These are phyloP conservation scores for Ctenodactylus gundi DNA, from an alignment of 2,113 vertebrate genomes.

Conservation along the genomic window DNA sequence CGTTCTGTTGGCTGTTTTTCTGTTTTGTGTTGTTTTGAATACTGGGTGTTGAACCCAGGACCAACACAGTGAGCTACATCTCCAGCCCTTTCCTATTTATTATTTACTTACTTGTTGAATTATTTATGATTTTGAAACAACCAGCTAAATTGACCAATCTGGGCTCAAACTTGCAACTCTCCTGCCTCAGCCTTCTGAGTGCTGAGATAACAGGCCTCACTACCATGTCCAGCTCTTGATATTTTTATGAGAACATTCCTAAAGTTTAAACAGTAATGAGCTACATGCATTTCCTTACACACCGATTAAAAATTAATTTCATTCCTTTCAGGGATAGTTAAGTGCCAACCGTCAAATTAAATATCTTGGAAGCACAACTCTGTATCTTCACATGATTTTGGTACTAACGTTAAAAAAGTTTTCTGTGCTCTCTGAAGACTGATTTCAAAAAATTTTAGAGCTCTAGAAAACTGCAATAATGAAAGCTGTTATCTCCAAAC, in stretches of 20 bases:
- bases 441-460: background rate
- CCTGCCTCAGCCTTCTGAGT: background rate
- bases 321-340: background rate
- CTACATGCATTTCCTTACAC: background rate
- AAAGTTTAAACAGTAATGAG: background rate
- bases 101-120: too few relatives aligned
- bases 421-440: background rate
- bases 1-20: too few relatives aligned
- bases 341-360: background rate
- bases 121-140: too few relatives aligned
- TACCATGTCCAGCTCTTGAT: background rate
- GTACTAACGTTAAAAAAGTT: background rate
- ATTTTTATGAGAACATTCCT: background rate
- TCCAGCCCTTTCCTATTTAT: background rate
- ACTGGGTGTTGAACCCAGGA: background rate
- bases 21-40: background rate
- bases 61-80: background rate
- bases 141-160: background rate
- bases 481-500: background rate
- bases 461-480: background rate
- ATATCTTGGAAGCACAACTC: background rate
- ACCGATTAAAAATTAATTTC: background rate
- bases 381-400: background rate
- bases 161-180: background rate
- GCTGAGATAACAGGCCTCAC: background rate